Evolutionary conservation across 1,140 invertebrate species (phyloP).

Genomic region (Pomacea maculata): DNA sequence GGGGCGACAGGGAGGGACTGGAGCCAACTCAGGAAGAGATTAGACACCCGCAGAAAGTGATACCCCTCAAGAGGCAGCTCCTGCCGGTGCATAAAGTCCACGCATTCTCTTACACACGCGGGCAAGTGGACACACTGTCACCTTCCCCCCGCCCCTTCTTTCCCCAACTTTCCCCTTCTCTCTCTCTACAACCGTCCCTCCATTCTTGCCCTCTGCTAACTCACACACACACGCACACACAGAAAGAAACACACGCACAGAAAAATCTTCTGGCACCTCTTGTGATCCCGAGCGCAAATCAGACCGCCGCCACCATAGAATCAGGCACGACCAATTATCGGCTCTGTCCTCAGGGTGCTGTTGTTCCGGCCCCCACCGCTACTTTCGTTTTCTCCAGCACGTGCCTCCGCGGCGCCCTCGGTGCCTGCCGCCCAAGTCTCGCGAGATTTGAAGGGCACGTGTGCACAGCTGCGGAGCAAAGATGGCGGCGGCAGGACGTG

Average conservation of each 20-base stretch:
- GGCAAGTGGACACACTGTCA: background rate
- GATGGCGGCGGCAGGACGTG: slow-evolving; percentile 13
- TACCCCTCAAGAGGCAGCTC: no score
- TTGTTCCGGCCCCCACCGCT: slow-evolving; percentile 9
- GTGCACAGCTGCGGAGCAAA: slow-evolving; percentile 3
- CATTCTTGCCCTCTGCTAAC: background rate
- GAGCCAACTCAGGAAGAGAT: background rate
- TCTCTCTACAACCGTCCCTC: background rate
- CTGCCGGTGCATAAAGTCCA: background rate
- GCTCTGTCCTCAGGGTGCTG: background rate
- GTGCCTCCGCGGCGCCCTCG: background rate
- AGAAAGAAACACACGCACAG: background rate
- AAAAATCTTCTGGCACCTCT: slow-evolving; percentile 4
- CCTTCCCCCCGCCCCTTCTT: background rate
- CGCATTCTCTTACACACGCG: slow-evolving; percentile 4
- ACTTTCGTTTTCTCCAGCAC: slow-evolving; percentile 16
- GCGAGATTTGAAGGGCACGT: slow-evolving; percentile 8
- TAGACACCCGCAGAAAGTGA: background rate
- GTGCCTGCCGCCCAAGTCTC: slow-evolving; percentile 13
- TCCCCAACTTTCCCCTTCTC: background rate
- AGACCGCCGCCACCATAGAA: slow-evolving; percentile 4
- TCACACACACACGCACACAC: slow-evolving; percentile 14
- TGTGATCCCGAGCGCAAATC: slow-evolving; percentile 11
- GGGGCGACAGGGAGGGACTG: background rate
- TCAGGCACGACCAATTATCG: slow-evolving; percentile 18